Percentiles rank a stretch among this genome's conserved stretches.
Conservation (phyloP, 2,113 vertebrate genomes). For the Lagopus muta region DNA sequence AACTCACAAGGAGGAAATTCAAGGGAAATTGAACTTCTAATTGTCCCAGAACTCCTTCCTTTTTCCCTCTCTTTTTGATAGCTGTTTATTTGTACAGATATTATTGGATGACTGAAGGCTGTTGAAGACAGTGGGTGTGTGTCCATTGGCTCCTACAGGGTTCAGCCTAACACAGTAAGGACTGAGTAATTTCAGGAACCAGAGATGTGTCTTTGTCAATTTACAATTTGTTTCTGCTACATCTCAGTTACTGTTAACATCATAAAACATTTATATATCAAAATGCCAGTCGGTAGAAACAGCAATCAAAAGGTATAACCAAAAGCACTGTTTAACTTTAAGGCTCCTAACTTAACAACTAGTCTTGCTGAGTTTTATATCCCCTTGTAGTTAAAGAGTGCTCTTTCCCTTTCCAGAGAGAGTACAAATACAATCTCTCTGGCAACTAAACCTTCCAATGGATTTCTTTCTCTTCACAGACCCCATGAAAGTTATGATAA, state of each 20-base stretch:
- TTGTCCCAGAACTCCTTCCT: neutral
- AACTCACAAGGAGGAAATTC: neutral
- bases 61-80: neutral
- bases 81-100: neutral
- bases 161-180: neutral
- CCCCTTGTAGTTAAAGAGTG: neutral
- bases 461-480: neutral
- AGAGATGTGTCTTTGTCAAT: neutral
- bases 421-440: neutral
- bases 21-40: neutral
- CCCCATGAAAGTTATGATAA: neutral
- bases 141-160: neutral
- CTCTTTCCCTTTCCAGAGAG: neutral
- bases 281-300: slow-evolving; percentile 10
- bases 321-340: neutral
- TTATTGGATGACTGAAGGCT: neutral
- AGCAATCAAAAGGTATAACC: slow-evolving; percentile 33
- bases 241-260: neutral
- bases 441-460: neutral
- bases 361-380: slow-evolving; percentile 36
- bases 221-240: slow-evolving; percentile 1
- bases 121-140: neutral
- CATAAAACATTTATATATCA: slow-evolving; percentile 23
- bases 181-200: neutral
- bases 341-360: neutral